Base-by-base conservation (phyloP, 2,797 vertebrate species). In the Chiroxiphia lanceolata region DNA sequence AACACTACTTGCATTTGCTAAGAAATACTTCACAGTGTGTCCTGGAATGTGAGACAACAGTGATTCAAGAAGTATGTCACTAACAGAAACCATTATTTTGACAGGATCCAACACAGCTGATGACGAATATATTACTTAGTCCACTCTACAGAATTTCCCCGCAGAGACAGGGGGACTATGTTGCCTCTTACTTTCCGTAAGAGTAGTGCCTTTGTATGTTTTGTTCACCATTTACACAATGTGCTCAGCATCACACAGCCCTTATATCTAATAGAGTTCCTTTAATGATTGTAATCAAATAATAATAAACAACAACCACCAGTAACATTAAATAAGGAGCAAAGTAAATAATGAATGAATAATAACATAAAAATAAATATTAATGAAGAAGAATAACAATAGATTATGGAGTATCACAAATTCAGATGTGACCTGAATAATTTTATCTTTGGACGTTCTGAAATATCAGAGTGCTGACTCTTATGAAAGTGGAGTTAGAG, bases 1-100 rank as follows among this genome's bases (percentile, higher is more conserved):
- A 97, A 91, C 82, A 13, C 48, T 89, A 77, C 38, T 70, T 83
- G 61, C 18, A 48, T 67, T 64, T 69, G 27, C 26, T 60, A 64
- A 70, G 88, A 89, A 95, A 77, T 89, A 84, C 12, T 87, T 77
- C 31, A 12, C 9, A 44, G 34, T 85, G 51, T 61, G 74, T 87
- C 60, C 29, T 57, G 31, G 72, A 61, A 94, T 90, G 69, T 87
- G 53, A 89, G 36, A 70, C 74, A 94, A 88, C 71, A 96, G 27
- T 3, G 8, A 88, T 81, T 94, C 60, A 92, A 95, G 69, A 93
- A 54, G 18, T 21, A 89, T 59, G 27, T 45, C 54, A 88, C 82
- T 87, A 94, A 96, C 61, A 94, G 82, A 97, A 95, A 68, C 36
- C 26, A 54, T 83, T 91, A 83, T 92, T 92, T 78, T 93, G 67